Conservation (phyloP, 2,888 invertebrate species). For the Andrena minutula region DNA sequence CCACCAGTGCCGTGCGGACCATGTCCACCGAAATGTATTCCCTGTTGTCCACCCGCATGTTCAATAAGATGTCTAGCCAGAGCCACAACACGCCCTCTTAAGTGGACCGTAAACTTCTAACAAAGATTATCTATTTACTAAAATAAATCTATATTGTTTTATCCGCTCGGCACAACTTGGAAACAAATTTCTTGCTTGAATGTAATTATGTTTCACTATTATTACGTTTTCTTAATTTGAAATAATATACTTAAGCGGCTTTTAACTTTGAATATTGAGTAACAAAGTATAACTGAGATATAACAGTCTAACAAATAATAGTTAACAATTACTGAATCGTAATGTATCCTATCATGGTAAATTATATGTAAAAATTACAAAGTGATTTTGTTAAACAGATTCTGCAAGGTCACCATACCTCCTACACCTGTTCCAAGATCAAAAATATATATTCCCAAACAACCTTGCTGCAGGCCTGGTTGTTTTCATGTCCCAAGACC, state of each 20-base stretch:
- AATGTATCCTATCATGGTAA: background rate
- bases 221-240: background rate
- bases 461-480: conserved; percentile 68
- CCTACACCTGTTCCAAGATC: conserved; percentile 12
- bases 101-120: conserved; percentile 63
- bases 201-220: background rate
- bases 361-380: conserved; percentile 5
- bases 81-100: conserved; percentile 59
- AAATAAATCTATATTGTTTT: background rate
- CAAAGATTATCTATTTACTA: background rate
- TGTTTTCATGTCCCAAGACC: conserved; percentile 72
- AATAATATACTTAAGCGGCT: background rate
- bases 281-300: background rate
- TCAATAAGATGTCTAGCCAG: conserved; percentile 66
- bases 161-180: conserved; percentile 74
- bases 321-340: background rate
- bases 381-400: conserved; percentile 55
- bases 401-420: conserved; percentile 70
- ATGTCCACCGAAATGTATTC: conserved; percentile 75
- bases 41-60: conserved; percentile 68
- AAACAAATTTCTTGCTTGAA: background rate
- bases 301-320: background rate
- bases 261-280: background rate
- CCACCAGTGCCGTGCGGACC: conserved; percentile 78
- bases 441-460: conserved; percentile 63